A percentile compares a stretch with the other conserved stretches of the same genome.
Conservation (phyloP, 2,888 invertebrate genomes). For the Watsonalla binaria region DNA sequence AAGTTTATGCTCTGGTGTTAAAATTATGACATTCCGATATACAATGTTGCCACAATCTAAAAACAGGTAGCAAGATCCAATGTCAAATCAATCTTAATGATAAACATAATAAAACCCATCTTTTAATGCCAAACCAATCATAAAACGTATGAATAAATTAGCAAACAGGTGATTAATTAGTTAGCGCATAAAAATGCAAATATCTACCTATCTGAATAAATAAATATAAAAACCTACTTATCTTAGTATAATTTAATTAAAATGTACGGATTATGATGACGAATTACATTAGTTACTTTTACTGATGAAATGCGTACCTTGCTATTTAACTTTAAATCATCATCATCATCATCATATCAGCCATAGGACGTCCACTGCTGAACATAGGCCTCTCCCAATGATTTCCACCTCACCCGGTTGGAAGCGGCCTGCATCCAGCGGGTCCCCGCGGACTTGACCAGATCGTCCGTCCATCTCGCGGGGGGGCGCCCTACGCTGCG, state of each 20-base stretch:
- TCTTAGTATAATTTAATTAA: neutral
- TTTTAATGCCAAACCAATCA: neutral
- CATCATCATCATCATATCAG: no score
- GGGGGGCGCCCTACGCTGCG: no score
- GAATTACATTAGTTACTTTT: neutral
- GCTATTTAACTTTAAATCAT: no score
- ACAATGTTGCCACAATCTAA: neutral
- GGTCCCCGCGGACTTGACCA: no score
- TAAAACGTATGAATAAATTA: slow-evolving; percentile 1
- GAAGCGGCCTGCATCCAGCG: no score
- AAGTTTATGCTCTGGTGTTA: no score
- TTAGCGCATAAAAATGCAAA: neutral
- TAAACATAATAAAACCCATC: neutral
- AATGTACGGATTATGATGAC: neutral
- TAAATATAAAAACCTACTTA: neutral
- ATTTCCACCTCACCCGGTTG: no score
- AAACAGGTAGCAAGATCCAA: neutral
- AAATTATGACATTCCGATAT: no score
- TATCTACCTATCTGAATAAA: neutral
- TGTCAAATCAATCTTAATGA: neutral
- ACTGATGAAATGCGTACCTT: neutral
- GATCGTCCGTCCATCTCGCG: no score
- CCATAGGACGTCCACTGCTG: no score
- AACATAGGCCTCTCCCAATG: no score
- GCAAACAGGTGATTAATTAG: neutral